These are phyloP conservation scores for Rhinichthys osculus DNA, from an alignment of 2,797 vertebrate genomes.

Conservation along the genomic window DNA sequence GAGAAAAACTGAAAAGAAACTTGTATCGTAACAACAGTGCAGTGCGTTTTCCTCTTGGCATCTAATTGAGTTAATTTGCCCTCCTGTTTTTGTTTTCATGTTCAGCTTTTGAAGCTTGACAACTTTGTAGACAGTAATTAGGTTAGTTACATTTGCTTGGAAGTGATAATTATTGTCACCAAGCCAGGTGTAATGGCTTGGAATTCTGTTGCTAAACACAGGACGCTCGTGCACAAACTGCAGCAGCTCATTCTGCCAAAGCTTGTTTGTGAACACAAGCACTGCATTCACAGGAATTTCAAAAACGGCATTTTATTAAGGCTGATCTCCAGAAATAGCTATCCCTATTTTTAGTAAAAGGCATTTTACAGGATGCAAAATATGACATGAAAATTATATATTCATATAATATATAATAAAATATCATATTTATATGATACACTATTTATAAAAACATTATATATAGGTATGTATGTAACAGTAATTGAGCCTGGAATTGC, in stretches of 20 bases:
- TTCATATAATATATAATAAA: too few relatives aligned
- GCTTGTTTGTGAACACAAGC: not conserved
- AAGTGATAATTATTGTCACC: conserved; percentile 55
- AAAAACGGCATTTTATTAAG: conserved; percentile 1
- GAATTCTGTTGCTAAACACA: conserved; percentile 44
- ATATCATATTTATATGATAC: too few relatives aligned
- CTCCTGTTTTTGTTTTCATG: conserved; percentile 48
- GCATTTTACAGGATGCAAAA: not conserved
- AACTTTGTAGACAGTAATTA: conserved; percentile 47
- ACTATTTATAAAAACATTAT: too few relatives aligned
- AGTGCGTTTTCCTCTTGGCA: conserved; percentile 34
- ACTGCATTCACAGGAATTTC: not conserved
- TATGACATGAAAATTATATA: too few relatives aligned
- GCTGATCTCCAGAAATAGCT: not conserved
- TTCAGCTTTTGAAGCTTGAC: conserved; percentile 41
- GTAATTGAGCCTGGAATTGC: too few relatives aligned
- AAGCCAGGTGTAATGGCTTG: conserved; percentile 49
- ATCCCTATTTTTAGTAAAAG: not conserved
- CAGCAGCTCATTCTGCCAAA: conserved; percentile 21
- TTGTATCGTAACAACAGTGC: conserved; percentile 9
- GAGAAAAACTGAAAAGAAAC: conserved; percentile 4
- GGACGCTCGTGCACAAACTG: conserved; percentile 28
- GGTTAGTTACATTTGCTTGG: conserved; percentile 58
- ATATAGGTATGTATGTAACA: too few relatives aligned
- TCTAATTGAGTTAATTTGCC: conserved; percentile 34